Percentiles rank a stretch among this genome's conserved stretches.
Conservation (phyloP, 1,140 invertebrate genomes). For the Procambarus virginalis region DNA sequence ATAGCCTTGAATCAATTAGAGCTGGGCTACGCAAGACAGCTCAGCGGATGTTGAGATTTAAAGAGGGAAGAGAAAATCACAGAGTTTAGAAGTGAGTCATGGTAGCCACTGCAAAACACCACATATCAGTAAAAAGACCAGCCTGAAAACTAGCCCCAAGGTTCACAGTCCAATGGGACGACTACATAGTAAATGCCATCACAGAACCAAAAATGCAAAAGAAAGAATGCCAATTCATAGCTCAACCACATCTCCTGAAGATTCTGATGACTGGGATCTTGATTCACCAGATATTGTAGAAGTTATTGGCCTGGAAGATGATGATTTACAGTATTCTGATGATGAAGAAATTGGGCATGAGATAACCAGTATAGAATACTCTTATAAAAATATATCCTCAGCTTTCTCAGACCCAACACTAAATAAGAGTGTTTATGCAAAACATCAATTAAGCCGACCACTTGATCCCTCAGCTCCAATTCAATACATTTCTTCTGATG, state of each 20-base stretch:
- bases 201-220: neutral
- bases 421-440: slow-evolving; percentile 56
- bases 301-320: slow-evolving; percentile 43
- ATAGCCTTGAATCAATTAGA: slow-evolving; percentile 40
- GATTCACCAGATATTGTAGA: slow-evolving; percentile 61
- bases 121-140: neutral
- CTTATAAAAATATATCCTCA: slow-evolving; percentile 41
- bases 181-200: slow-evolving; percentile 5
- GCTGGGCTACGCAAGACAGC: slow-evolving; percentile 53
- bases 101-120: neutral
- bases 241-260: slow-evolving; percentile 38
- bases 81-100: slow-evolving; percentile 36
- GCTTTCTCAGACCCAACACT: slow-evolving; percentile 56
- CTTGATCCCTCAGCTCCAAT: slow-evolving; percentile 17
- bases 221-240: neutral
- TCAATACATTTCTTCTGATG: slow-evolving; percentile 58
- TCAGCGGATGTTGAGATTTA: slow-evolving; percentile 48
- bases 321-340: slow-evolving; percentile 32
- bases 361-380: slow-evolving; percentile 53
- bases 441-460: neutral
- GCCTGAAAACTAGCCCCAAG: slow-evolving; percentile 15
- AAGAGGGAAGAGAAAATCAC: slow-evolving; percentile 40
- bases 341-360: slow-evolving; percentile 48
- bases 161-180: slow-evolving; percentile 16
- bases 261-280: slow-evolving; percentile 44